Percentiles rank a stretch among this genome's conserved stretches.
Evolutionary conservation across 2,797 vertebrate species (phyloP).

Genomic region (Enteromius trimaculatus): DNA sequence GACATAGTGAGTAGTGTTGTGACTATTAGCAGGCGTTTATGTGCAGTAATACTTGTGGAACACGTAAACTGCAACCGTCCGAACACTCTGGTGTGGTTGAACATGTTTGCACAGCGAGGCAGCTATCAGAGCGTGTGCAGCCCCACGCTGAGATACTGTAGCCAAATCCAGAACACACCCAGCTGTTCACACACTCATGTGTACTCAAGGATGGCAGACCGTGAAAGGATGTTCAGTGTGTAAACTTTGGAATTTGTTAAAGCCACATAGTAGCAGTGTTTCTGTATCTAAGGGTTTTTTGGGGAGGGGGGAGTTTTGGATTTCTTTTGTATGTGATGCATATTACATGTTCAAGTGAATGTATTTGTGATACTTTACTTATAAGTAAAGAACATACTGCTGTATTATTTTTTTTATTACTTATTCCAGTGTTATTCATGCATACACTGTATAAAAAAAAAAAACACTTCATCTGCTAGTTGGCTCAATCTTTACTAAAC

Average conservation of each 20-base stretch:
- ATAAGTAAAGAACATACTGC: constrained; percentile 31
- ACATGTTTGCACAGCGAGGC: constrained; percentile 47
- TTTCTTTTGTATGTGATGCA: constrained; percentile 30
- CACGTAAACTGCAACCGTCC: constrained; percentile 12
- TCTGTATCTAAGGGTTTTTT: constrained; percentile 11
- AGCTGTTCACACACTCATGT: constrained; percentile 72
- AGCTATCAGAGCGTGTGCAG: constrained; percentile 16
- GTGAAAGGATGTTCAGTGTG: constrained; percentile 50
- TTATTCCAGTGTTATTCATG: not conserved
- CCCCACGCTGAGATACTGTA: constrained; percentile 48
- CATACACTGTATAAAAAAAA: not conserved
- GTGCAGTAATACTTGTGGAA: constrained; percentile 36
- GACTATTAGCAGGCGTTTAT: constrained; percentile 8
- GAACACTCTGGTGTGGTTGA: not conserved
- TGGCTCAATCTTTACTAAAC: not conserved
- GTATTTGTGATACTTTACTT: constrained; percentile 43
- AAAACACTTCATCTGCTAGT: not conserved
- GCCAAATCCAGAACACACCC: constrained; percentile 59
- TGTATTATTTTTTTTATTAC: not conserved
- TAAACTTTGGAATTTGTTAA: constrained; percentile 35
- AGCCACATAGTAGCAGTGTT: constrained; percentile 16
- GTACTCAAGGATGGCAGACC: constrained; percentile 64
- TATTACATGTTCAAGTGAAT: constrained; percentile 40
- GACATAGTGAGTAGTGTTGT: constrained; percentile 23
- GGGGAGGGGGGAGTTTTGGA: not conserved